These are phyloP conservation scores for Tachypleus tridentatus DNA, from an alignment of 1,140 invertebrate genomes.

Conservation along the genomic window DNA sequence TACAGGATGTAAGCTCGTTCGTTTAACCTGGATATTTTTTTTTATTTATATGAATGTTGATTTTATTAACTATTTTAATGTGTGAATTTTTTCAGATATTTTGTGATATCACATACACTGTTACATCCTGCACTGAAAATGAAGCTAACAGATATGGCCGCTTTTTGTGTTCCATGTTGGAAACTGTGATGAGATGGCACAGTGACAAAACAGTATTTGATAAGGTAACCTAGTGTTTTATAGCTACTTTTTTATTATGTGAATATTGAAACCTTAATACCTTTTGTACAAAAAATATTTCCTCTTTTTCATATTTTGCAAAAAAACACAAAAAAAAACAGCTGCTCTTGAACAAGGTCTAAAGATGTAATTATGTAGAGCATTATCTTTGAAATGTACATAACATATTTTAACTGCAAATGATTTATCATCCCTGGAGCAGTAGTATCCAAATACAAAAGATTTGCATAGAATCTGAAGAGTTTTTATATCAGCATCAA, in stretches of 20 bases:
- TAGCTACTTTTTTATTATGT: too few species aligned
- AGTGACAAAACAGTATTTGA: slow-evolving; percentile 77
- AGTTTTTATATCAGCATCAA: too few species aligned
- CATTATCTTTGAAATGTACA: too few species aligned
- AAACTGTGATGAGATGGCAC: slow-evolving; percentile 95
- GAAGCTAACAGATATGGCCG: slow-evolving; percentile 93
- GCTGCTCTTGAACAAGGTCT: too few species aligned
- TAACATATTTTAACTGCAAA: too few species aligned
- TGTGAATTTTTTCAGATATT: slow-evolving; percentile 57
- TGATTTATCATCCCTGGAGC: too few species aligned
- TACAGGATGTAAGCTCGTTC: too few species aligned
- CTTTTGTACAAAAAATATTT: background rate
- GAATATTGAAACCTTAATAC: background rate
- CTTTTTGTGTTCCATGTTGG: slow-evolving; percentile 82
- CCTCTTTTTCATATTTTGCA: slow-evolving; percentile 3
- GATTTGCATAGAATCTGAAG: too few species aligned
- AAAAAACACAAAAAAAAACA: too few species aligned
- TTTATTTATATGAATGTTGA: slow-evolving; percentile 1
- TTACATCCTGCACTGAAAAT: slow-evolving; percentile 94
- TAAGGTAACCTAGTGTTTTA: slow-evolving; percentile 35
- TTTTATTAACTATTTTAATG: slow-evolving; percentile 7
- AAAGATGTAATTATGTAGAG: too few species aligned
- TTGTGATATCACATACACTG: slow-evolving; percentile 95
- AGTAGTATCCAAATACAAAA: too few species aligned
- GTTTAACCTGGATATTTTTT: background rate